Evolutionary conservation across 2,888 invertebrate genomes (phyloP), one percentile per base, ranked within the genome.

Genomic region (Volucella zonaria): DNA sequence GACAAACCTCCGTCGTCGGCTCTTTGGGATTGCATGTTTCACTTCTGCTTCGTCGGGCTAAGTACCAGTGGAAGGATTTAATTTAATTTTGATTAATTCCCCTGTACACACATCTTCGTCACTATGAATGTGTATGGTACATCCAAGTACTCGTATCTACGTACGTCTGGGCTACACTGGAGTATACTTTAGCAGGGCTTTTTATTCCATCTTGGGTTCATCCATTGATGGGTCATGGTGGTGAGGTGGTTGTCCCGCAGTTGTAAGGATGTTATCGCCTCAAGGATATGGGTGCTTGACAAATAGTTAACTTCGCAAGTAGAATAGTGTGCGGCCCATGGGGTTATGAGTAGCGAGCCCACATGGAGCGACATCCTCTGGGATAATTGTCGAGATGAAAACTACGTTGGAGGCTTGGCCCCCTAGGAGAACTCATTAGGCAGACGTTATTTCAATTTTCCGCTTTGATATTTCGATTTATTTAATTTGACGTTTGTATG

Each of bases 41-140:
- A 81, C 73, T 85, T 85, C 80, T 67, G 81, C 67, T 76, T 68
- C 80, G 73, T 73, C 64, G 66, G 62, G 54, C 45, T 76, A 64
- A 80, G 67, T 56, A 47, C 64, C 67, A 71, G 31, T 64, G 76
- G 77, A 81, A 71, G 80, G 85, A 76, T 71, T 77, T 85, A 85
- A 77, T 76, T 85, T 81, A 85, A 77, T 85, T 85, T 85, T 85
- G 81, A 85, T 85, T 85, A 85, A 85, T 76, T 77, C 49, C 76
- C 47, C 58, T 67, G 38, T 49, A 52, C 67, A 68, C 68, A 75
- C 45, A 14, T 31, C 47, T 9, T 58, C 58, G 38, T 58, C 31
- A 31, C 31, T 2, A 31, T 31, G 1, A 31, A 6, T 31, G 1
- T 31, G 31, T 23, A 31, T 6, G 4, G 31, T 31, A 31, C 31